Conservation (phyloP, 2,888 invertebrate genomes). For the Hemicrepidius hirtus region DNA sequence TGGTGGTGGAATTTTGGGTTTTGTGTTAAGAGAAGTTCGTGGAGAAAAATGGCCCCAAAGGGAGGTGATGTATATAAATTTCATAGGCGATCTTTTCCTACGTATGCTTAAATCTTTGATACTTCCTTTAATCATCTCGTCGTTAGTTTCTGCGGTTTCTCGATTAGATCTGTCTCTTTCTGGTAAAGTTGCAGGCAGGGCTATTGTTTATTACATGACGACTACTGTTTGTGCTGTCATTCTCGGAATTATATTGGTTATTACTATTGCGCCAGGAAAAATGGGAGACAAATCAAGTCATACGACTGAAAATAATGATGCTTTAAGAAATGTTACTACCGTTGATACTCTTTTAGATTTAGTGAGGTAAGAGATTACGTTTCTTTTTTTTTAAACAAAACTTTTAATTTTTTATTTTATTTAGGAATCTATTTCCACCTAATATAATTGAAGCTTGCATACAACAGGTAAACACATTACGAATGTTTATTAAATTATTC, state of each 20-base stretch:
- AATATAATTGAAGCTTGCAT: constrained; percentile 79
- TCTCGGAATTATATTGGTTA: constrained; percentile 82
- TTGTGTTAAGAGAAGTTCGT: constrained; percentile 66
- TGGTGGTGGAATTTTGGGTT: constrained; percentile 73
- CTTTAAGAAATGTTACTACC: constrained; percentile 75
- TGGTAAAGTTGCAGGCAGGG: constrained; percentile 79
- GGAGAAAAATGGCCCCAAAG: constrained; percentile 74
- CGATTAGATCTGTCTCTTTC: constrained; percentile 81
- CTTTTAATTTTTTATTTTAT: too few species aligned
- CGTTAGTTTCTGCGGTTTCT: constrained; percentile 81
- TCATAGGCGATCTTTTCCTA: constrained; percentile 82
- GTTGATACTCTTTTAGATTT: constrained; percentile 83
- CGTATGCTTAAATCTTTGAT: constrained; percentile 84
- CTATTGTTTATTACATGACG: constrained; percentile 80
- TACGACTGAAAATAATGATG: constrained; percentile 51
- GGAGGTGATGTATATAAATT: constrained; percentile 82
- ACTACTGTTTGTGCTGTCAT: constrained; percentile 83
- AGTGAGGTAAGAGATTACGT: constrained; percentile 73
- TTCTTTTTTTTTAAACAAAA: neutral
- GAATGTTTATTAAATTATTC: too few species aligned
- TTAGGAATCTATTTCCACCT: constrained; percentile 81
- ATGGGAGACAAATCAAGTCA: constrained; percentile 38
- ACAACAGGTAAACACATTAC: constrained; percentile 75
- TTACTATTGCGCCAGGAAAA: constrained; percentile 78
- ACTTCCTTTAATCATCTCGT: constrained; percentile 82